Evolutionary conservation across 2,113 vertebrate genomes (phyloP), one percentile per base, ranked within the genome.

Genomic region (Xyliphius kryptos): DNA sequence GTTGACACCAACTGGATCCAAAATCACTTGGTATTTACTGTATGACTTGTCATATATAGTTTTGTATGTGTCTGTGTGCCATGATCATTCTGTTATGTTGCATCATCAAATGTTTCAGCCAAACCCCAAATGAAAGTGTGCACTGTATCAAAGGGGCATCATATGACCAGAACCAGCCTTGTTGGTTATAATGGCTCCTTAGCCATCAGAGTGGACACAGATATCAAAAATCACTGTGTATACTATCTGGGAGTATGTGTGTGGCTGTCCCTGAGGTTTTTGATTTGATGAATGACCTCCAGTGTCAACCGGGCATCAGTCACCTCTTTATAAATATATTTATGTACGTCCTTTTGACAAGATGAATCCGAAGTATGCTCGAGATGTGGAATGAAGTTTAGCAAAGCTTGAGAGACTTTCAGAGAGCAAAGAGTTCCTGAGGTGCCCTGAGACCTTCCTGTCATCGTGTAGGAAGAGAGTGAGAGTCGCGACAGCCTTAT

Each of bases 301-400:
- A 37, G 59, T 58, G 40, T 79, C 76, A 69, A 80, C 72, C 74
- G 63, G 63, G 48, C 78, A 32, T 13, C 70, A 73, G 48, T 51
- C 78, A 71, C 72, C 82, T 54, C 22, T 78, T 83, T 77, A 57
- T 56, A 57, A 56, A 80, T 85, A 69, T 50, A 69, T 72, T 80
- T 81, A 84, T 83, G 77, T 77, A 78, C 73, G 67, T 48, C 52
- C 1, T 3, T 64, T 49, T 82, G 83, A 82, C 83, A 81, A 71
- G 73, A 77, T 48, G 65, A 71, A 63, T 74, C 69, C 41, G 71
- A 74, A 77, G 77, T 80, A 80, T 69, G 81, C 79, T 73, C 87
- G 85, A 86, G 84, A 81, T 76, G 71, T 61, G 40, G 69, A 79
- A 79, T 80, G 78, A 84, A n/a, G 82, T 86, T 85, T 72, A 75